phyloP scores from a whole-genome alignment of 1,140 invertebrate species.

The Ganaspis sp. region DNA sequence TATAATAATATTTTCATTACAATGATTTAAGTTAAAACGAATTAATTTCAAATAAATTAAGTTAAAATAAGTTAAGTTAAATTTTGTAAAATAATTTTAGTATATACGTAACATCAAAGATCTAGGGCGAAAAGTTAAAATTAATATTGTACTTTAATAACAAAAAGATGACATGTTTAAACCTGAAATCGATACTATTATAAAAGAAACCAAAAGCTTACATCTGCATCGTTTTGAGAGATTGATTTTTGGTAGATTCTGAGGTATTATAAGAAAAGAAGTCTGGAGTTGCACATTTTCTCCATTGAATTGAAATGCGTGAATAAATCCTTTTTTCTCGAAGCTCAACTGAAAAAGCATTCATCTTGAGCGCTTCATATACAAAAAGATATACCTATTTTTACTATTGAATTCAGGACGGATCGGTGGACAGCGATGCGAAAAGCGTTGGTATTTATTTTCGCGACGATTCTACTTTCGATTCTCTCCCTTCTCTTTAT shows the following conservation, averaged over 20 bases:
- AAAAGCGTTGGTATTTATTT: conserved; percentile 16
- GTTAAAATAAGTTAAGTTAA: too few species aligned
- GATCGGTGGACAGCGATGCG: conserved; percentile 23
- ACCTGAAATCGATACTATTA: too few species aligned
- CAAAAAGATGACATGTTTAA: too few species aligned
- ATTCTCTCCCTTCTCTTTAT: background rate
- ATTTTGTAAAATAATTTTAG: too few species aligned
- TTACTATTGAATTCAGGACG: conserved; percentile 16
- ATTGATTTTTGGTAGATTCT: background rate
- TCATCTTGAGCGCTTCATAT: background rate
- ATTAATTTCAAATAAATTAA: too few species aligned
- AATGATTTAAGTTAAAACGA: too few species aligned
- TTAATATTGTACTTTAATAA: too few species aligned
- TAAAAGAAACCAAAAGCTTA: too few species aligned
- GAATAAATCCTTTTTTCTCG: conserved; percentile 7
- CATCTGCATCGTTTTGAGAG: background rate
- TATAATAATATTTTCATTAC: too few species aligned
- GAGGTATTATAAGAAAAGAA: background rate
- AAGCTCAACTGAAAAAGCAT: conserved; percentile 10
- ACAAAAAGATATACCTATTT: conserved; percentile 14
- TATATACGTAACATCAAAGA: too few species aligned
- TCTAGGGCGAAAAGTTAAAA: too few species aligned
- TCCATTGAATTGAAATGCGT: background rate
- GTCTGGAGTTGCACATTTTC: background rate
- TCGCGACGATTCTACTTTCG: conserved; percentile 24